Conservation (phyloP, 2,888 invertebrate genomes). For the Craniophora ligustri region DNA sequence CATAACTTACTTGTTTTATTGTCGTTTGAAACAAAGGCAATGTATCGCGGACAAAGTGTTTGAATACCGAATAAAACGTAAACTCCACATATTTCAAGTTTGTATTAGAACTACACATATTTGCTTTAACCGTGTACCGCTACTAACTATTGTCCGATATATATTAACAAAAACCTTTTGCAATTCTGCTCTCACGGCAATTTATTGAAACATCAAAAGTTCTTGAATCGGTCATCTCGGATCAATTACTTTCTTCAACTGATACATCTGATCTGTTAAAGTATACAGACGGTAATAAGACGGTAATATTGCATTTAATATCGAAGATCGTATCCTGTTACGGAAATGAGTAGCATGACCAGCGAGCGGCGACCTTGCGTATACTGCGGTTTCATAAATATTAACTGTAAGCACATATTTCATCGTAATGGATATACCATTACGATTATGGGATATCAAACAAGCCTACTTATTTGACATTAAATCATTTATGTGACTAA, state of each 20-base stretch:
- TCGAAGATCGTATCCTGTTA: slow-evolving; percentile 66
- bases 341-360: slow-evolving; percentile 76
- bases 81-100: slow-evolving; percentile 43
- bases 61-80: slow-evolving; percentile 56
- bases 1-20: slow-evolving; percentile 71
- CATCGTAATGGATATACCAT: slow-evolving; percentile 20
- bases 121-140: slow-evolving; percentile 41
- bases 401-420: slow-evolving; percentile 39
- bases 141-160: slow-evolving; percentile 30
- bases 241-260: slow-evolving; percentile 32
- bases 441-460: neutral
- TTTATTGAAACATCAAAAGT: slow-evolving; percentile 15
- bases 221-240: neutral
- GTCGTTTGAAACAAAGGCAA: slow-evolving; percentile 61
- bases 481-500: neutral
- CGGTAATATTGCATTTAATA: slow-evolving; percentile 59
- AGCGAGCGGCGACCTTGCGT: slow-evolving; percentile 67
- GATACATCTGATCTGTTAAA: slow-evolving; percentile 22
- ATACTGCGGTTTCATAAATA: slow-evolving; percentile 65
- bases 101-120: slow-evolving; percentile 58
- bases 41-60: slow-evolving; percentile 49
- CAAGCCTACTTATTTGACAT: neutral
- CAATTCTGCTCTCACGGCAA: slow-evolving; percentile 19
- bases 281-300: slow-evolving; percentile 25
- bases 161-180: slow-evolving; percentile 37